These are phyloP conservation scores for Pollenia griseotomentosa DNA, from an alignment of 2,888 invertebrate genomes.

Conservation along the genomic window DNA sequence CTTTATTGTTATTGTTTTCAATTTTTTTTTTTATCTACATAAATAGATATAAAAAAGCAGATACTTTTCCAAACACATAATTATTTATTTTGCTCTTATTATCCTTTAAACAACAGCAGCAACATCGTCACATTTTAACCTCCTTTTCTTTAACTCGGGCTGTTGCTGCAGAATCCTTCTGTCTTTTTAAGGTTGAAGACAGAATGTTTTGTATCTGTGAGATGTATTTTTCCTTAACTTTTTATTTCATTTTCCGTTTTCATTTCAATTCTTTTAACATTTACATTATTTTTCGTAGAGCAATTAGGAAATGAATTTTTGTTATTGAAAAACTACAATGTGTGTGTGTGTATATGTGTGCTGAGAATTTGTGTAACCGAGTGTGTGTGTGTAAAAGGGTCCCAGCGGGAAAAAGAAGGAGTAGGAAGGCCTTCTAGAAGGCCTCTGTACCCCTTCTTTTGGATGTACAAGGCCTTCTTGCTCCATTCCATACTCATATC, in stretches of 20 bases:
- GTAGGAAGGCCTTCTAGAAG: too few relatives aligned
- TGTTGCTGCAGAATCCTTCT: background rate
- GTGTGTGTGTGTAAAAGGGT: constrained; percentile 6
- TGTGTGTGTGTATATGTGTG: background rate
- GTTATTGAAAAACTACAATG: constrained; percentile 57
- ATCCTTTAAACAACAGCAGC: constrained; percentile 38
- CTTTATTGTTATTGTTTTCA: constrained; percentile 79
- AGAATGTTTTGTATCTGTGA: background rate
- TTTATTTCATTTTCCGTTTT: constrained; percentile 19
- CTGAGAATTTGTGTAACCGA: background rate
- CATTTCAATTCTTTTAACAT: constrained; percentile 36
- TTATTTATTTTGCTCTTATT: constrained; percentile 66
- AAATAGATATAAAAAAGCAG: constrained; percentile 21
- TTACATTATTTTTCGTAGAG: constrained; percentile 50
- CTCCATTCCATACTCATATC: too few relatives aligned
- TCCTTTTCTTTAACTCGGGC: constrained; percentile 34
- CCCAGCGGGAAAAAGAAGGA: too few relatives aligned
- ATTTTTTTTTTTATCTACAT: constrained; percentile 7
- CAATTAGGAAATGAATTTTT: constrained; percentile 82
- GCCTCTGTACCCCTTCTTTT: too few relatives aligned
- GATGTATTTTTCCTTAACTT: background rate
- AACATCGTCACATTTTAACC: constrained; percentile 7
- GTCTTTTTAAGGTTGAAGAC: background rate
- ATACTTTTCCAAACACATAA: constrained; percentile 37
- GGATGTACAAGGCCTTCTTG: too few relatives aligned